Evolutionary conservation across 2,797 vertebrate genomes (phyloP), one percentile per base, ranked within the genome.

Genomic region (Acanthurus tractus): DNA sequence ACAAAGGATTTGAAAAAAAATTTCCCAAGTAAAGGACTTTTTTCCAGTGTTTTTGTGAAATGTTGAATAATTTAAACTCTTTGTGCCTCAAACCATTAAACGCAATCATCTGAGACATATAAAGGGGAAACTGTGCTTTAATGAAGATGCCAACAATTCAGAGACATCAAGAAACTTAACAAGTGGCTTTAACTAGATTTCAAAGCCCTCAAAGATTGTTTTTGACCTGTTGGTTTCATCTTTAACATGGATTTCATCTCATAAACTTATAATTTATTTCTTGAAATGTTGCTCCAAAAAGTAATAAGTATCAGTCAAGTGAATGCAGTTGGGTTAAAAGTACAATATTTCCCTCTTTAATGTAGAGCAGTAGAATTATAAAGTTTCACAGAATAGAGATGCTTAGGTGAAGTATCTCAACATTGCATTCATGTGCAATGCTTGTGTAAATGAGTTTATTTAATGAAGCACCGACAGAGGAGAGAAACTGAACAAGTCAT

Each of bases 291-390:
- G 18, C 48, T 49, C 17, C 14, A n/a, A 14, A 20, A 14, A 20
- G 20, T 12, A 58, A 38, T 13, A n/a, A 42, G 5, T 2, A 53
- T 17, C 20, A 42, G 36, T 56, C 20, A 68, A 13, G 38, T 66
- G 38, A 63, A 76, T 55, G 17, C 70, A 46, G 23, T 57, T 13
- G 34, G 49, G 3, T 15, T 29, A 71, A 70, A 70, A 25, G 15
- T 46, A 18, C 4, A 1, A n/a, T 7, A 63, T 66, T 29, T 77
- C 8, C 53, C 23, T 61, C 13, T 36, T 6, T 44, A 53, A 20
- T 22, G 12, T n/a, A 6, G 22, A 5, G 15, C 6, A 40, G n/a
- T 40, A 6, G 8, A 29, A 20, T 4, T 11, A 14, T 11, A 34
- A 48, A n/a, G 44, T 40, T 23, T 4, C 15, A n/a, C 29, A 2